phyloP scores from a whole-genome alignment of 2,113 vertebrate genomes.

The Crypturellus undulatus region DNA sequence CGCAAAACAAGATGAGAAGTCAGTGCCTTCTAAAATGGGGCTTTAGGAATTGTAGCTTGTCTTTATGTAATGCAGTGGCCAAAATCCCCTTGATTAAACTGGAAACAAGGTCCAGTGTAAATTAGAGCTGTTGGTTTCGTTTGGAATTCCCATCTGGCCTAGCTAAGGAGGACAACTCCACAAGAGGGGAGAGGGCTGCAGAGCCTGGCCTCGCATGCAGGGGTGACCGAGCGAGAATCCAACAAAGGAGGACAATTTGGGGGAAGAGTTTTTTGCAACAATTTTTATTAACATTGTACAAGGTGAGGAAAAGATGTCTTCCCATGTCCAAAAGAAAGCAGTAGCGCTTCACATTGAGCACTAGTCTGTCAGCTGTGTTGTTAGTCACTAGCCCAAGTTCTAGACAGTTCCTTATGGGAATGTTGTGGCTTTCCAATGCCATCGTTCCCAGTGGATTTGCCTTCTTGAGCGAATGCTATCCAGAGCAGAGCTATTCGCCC shows the following conservation, averaged over 20 bases:
- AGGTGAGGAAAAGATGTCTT: not conserved
- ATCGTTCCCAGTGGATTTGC: not conserved
- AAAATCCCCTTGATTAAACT: not conserved
- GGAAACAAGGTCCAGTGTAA: not conserved
- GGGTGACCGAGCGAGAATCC: not conserved
- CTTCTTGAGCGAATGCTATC: not conserved
- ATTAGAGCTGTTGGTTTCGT: not conserved
- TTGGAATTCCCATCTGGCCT: not conserved
- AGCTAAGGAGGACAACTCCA: not conserved
- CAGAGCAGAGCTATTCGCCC: slow-evolving; percentile 8
- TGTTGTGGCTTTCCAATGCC: not conserved
- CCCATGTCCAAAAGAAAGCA: not conserved
- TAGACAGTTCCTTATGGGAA: not conserved
- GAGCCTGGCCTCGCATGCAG: not conserved
- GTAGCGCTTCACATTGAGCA: not conserved
- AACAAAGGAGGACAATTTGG: not conserved
- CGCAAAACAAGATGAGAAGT: not conserved
- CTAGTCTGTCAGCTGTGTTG: not conserved
- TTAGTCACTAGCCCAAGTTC: not conserved
- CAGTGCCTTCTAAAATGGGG: not conserved
- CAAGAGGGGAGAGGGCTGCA: not conserved
- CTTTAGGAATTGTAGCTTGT: not conserved
- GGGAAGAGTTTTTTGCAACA: not conserved
- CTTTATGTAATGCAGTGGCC: not conserved
- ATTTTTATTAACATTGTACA: not conserved